Base-by-base conservation (phyloP, 2,113 vertebrate genomes). In the Canis aureus region DNA sequence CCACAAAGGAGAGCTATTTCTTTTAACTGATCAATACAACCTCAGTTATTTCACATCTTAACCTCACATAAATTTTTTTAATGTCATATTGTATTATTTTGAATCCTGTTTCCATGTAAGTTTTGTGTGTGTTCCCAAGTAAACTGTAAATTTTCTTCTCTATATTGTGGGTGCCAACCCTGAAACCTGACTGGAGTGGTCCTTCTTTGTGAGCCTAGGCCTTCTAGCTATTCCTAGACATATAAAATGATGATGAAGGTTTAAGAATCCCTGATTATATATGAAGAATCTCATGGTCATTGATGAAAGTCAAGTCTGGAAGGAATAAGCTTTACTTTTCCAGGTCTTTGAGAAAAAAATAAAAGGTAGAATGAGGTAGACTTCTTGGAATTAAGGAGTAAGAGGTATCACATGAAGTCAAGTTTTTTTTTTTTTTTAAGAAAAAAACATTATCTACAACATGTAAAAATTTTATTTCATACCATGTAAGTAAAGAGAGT, bases 381-480 rank as follows among this genome's bases (percentile, higher is more conserved):
- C 0, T 78, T 93, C 32, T 79, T 80, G 17, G 60, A 83, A 74
- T 93, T 84, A 94, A 89, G 53, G 66, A 3, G 4, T 84, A 84
- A 53, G 20, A 80, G 27, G 5, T 29, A 84, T 23, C 78, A 2
- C 4, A 69, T 86, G 51, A 74, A 91, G 57, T 20, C 49, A 85
- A 55, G 0, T 5, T 92, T 27, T 79, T 67, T 87, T 78, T 38
- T 38, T 35, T 81, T 80, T 79, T 29, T 80, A 78, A n/a, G 22
- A 69, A 93, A 73, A 94, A 25, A 22, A 4, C 57, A 6, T 16
- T 53, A 86, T n/a, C 12, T 55, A 27, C 1, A 60, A 57, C 11
- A 27, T 85, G 38, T 87, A 88, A 92, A 88, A 85, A 27, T 89
- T 91, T 94, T 88, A 79, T 71, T 10, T 67, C 27, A 51, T 96